Base-by-base conservation (phyloP, 2,888 invertebrate genomes). In the Latheticus oryzae region DNA sequence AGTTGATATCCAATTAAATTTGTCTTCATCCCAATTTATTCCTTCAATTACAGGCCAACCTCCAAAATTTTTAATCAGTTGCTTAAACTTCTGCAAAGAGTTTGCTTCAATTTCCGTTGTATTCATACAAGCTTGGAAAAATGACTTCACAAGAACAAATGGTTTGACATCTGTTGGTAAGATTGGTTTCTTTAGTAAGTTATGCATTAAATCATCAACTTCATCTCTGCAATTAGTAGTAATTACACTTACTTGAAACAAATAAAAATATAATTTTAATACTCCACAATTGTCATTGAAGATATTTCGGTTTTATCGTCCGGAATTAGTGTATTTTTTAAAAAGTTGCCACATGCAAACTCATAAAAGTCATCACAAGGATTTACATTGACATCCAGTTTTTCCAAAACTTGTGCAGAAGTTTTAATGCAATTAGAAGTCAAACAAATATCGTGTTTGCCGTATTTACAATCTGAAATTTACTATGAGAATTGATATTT, bases 31-130 rank as follows among this genome's bases (percentile, higher is more conserved):
- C 93, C 93, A 93, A 0, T 73, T 61, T 16, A 84, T 81, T 0
- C 88, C 91, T 62, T 87, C 87, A 13, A 93, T 79, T 19, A 92
- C 88, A 0, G 96, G 95, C 95, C 95, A 96, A 2, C 94, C 94
- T 1, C 95, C 95, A 5, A 95, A 81, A 8, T 83, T 80, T 16
- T 83, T 51, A 15, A 69, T 35, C 9, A 48, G 38, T 30, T 17
- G 26, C 43, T 48, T 30, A 13, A 58, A 32, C 8, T 33, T 42
- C n/a, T 9, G n/a, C 9, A 54, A 5, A 0, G 48, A 40, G 21
- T 48, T 47, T 8, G 32, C 19, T 16, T 58, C 54, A 13, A 54
- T 35, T 71, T 62, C 62, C 79, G 79, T 37, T 2, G 86, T 85
- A 73, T 94, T 90, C 85, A 93, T 88, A 79, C 94, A 94, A 42